A percentile compares a stretch with the other conserved stretches of the same genome.
Evolutionary conservation across 2,113 vertebrate genomes (phyloP).

Genomic region (Crotalus horridus): DNA sequence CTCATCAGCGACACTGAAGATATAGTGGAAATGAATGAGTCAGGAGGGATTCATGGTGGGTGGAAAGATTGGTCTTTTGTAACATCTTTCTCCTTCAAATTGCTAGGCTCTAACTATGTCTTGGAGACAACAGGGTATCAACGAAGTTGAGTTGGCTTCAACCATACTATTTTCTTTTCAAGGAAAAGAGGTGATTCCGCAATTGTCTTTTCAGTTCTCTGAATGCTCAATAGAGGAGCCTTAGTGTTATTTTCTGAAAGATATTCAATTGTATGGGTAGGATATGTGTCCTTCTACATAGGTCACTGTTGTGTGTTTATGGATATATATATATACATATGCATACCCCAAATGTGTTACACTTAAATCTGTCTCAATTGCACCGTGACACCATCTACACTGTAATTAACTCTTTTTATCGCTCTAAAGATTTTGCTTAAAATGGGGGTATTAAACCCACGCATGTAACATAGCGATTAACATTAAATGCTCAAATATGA

Average conservation of each 20-base stretch:
- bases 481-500: background rate
- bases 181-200: background rate
- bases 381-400: background rate
- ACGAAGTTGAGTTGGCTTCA: background rate
- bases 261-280: background rate
- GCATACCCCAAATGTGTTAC: background rate
- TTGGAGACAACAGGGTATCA: background rate
- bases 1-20: background rate
- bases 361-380: background rate
- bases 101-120: background rate
- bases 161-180: conserved; percentile 9
- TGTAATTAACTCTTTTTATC: background rate
- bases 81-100: background rate
- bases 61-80: background rate
- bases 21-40: background rate
- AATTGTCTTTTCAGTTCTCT: background rate
- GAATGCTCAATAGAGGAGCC: background rate
- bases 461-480: background rate
- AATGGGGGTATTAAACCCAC: background rate
- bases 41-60: too few species aligned
- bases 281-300: background rate
- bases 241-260: background rate
- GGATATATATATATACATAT: background rate
- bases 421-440: background rate
- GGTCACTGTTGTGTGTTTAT: background rate